These are phyloP conservation scores for Taurulus bubalis DNA, from an alignment of 2,113 vertebrate genomes.

Conservation along the genomic window DNA sequence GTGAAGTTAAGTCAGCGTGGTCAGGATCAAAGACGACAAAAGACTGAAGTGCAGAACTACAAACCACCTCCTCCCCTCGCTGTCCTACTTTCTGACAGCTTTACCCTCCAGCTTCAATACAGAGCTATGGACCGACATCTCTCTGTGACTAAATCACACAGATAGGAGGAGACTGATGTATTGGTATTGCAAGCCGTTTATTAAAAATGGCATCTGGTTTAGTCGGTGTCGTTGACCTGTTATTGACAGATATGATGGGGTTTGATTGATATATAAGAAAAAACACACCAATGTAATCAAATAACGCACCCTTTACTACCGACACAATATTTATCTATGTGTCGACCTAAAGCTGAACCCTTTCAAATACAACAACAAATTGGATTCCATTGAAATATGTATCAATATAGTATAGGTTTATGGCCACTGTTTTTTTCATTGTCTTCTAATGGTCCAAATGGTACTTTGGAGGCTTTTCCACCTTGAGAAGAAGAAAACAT, in stretches of 20 bases:
- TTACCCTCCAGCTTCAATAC: slow-evolving; percentile 10
- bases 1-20: slow-evolving; percentile 53
- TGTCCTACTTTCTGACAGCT: slow-evolving; percentile 73
- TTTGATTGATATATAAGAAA: not conserved
- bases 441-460: not conserved
- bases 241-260: not conserved
- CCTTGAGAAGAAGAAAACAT: not conserved
- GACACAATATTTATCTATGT: not conserved
- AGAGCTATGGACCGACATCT: slow-evolving; percentile 23
- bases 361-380: not conserved
- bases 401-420: accelerated
- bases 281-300: not conserved
- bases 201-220: not conserved
- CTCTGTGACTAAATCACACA: slow-evolving; percentile 12
- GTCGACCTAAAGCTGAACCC: not conserved
- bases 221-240: not conserved
- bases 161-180: slow-evolving; percentile 23
- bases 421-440: not conserved
- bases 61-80: slow-evolving; percentile 36
- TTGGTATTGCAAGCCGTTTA: not conserved
- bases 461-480: not conserved
- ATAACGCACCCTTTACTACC: not conserved
- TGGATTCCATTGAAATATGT: slow-evolving; percentile 1
- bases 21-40: slow-evolving; percentile 69
- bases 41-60: slow-evolving; percentile 52